Base-by-base conservation (phyloP, 2,797 vertebrate species). In the Tiaroga cobitis region DNA sequence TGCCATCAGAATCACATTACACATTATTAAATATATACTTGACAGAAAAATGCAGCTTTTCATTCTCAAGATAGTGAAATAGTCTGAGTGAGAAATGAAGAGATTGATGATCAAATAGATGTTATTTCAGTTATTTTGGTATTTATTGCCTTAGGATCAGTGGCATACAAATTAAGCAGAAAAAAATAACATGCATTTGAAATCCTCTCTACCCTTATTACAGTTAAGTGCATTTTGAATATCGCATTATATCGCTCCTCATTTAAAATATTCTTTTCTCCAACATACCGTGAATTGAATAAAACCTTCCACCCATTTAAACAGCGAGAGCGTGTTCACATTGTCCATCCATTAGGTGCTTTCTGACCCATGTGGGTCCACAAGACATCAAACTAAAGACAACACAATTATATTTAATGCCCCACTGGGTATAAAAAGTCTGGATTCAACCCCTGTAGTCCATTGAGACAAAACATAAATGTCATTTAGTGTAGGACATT, bases 101-200 rank as follows among this genome's bases (percentile, higher is more conserved):
- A 69, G 51, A 34, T 4, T 85, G 5, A 75, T 19, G 75, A 59
- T 61, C 32, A 63, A 81, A 72, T 18, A n/a, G 51, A 61, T 67
- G 49, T 82, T 67, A 73, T 85, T 67, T 10, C 79, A 76, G 61
- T n/a, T n/a, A n/a, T n/a, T n/a, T n/a, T 81, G 37, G 39, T 54
- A 73, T 87, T 87, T 87, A 87, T 87, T 87, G 80, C 86, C 51
- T 78, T 18, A 85, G 43, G 21, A 78, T 73, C 65, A 39, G 46
- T 68, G 46, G 24, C 73, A 77, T 84, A 56, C 73, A 84, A 77
- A 84, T 77, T 77, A 75, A 84, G 18, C 82, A 70, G 65, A 84
- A 75, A 26, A 65, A 37, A 68, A 79, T 0, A 19, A 59, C 82
- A 70, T 84, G 82, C 82, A 84, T 75, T 37, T 49, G 10, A 75